Evolutionary conservation across 2,888 invertebrate genomes (phyloP).

Genomic region (Agrotis ipsilon): DNA sequence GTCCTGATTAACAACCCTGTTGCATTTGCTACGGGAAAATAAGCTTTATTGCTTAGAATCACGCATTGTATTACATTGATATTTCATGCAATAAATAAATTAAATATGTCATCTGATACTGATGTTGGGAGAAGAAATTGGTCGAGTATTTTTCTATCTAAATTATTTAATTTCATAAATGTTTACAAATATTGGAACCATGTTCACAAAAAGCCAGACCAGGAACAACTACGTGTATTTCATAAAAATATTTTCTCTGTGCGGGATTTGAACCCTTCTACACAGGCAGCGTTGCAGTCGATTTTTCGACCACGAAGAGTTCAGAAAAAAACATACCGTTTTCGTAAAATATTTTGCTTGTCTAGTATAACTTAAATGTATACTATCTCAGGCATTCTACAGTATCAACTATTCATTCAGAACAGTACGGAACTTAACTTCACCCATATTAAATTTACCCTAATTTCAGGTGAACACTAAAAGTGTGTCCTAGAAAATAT

Average conservation of each 20-base stretch:
- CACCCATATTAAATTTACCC: conserved; percentile 37
- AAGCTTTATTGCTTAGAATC: conserved; percentile 59
- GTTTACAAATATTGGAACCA: too few species aligned
- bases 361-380: not conserved
- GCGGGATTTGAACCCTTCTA: too few species aligned
- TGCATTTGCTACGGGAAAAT: conserved; percentile 49
- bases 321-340: not conserved
- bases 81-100: conserved; percentile 69
- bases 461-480: conserved; percentile 36
- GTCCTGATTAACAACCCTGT: conserved; percentile 63
- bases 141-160: not conserved
- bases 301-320: too few species aligned
- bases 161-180: not conserved
- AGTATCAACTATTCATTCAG: conserved; percentile 6
- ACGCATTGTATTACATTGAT: conserved; percentile 40
- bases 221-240: too few species aligned
- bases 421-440: not conserved
- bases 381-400: not conserved
- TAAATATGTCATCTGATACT: conserved; percentile 45
- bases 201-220: too few species aligned
- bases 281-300: too few species aligned
- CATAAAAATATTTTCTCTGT: too few species aligned
- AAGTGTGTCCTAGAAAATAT: conserved; percentile 58
- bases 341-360: not conserved
- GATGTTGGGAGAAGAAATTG: conserved; percentile 2